phyloP scores from a whole-genome alignment of 2,888 invertebrate species.

The Asteroscopus sphinx region DNA sequence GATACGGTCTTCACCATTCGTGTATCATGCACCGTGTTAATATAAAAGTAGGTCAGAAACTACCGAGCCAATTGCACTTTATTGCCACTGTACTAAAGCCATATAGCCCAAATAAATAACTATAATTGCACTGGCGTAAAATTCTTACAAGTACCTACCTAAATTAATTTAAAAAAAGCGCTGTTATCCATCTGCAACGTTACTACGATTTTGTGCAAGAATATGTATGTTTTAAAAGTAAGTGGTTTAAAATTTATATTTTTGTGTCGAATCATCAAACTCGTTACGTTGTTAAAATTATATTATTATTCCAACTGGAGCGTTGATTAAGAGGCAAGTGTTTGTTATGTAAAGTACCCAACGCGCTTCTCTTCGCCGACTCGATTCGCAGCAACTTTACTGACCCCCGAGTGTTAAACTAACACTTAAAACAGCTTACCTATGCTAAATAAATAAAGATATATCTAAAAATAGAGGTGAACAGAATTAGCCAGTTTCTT shows the following conservation, averaged over 20 bases:
- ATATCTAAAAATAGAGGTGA: conserved; percentile 21
- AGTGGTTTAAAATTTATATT: background rate
- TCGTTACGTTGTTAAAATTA: conserved; percentile 2
- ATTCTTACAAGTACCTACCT: conserved; percentile 13
- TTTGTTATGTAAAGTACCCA: conserved; percentile 28
- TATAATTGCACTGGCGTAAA: conserved; percentile 22
- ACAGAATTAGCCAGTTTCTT: conserved; percentile 20
- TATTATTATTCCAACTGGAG: conserved; percentile 18
- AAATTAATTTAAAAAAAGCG: conserved; percentile 10
- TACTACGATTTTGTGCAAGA: background rate
- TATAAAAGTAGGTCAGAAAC: conserved; percentile 55
- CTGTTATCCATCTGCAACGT: background rate
- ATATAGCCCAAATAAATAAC: conserved; percentile 34
- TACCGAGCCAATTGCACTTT: conserved; percentile 51
- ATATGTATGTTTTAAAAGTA: too few species aligned
- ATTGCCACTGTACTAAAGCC: conserved; percentile 40
- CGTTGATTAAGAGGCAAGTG: conserved; percentile 13
- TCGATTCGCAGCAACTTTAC: conserved; percentile 6
- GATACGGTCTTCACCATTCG: conserved; percentile 13
- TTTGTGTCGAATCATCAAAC: conserved; percentile 8
- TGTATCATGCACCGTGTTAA: conserved; percentile 44
- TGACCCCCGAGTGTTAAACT: background rate
- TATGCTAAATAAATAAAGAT: conserved; percentile 1
- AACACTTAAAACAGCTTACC: background rate
- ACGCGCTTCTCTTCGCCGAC: conserved; percentile 4